A percentile compares a stretch with the other conserved stretches of the same genome.
Conservation (phyloP, 92 coral and sea anemone genomes). For the Epizoanthus scotinus region DNA sequence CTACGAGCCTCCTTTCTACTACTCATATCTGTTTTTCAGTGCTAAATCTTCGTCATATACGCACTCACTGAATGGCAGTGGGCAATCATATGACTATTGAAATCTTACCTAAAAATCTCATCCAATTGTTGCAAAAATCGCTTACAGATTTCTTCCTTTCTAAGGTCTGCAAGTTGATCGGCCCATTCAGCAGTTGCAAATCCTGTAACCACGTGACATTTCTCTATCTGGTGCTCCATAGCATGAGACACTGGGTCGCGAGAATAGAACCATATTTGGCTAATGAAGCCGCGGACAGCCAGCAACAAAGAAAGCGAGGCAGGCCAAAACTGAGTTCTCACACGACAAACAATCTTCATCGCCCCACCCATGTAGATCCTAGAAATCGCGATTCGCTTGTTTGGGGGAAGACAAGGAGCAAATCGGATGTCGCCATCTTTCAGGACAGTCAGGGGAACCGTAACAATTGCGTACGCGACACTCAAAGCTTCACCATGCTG, state of each 20-base stretch:
- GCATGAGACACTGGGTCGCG: slow-evolving; percentile 60
- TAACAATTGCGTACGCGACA: slow-evolving; percentile 65
- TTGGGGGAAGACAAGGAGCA: slow-evolving; percentile 69
- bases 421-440: slow-evolving; percentile 84
- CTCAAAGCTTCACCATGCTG: slow-evolving; percentile 58
- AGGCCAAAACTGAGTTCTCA: slow-evolving; percentile 82
- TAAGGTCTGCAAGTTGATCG: slow-evolving; percentile 63
- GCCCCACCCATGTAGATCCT: slow-evolving; percentile 79
- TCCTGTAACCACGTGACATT: slow-evolving; percentile 88
- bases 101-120: slow-evolving; percentile 81
- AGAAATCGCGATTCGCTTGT: slow-evolving; percentile 76
- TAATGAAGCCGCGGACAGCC: slow-evolving; percentile 32
- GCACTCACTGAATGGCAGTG: neutral
- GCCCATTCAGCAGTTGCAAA: slow-evolving; percentile 86
- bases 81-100: neutral
- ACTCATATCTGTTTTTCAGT: no score
- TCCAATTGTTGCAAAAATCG: slow-evolving; percentile 81
- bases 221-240: slow-evolving; percentile 39
- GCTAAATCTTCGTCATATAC: no score
- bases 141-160: slow-evolving; percentile 65
- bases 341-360: slow-evolving; percentile 86
- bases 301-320: neutral
- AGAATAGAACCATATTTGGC: slow-evolving; percentile 92
- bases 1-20: no score
- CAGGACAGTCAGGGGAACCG: slow-evolving; percentile 89